Base-by-base conservation (phyloP, 1,140 invertebrate genomes). In the Atta colombica region DNA sequence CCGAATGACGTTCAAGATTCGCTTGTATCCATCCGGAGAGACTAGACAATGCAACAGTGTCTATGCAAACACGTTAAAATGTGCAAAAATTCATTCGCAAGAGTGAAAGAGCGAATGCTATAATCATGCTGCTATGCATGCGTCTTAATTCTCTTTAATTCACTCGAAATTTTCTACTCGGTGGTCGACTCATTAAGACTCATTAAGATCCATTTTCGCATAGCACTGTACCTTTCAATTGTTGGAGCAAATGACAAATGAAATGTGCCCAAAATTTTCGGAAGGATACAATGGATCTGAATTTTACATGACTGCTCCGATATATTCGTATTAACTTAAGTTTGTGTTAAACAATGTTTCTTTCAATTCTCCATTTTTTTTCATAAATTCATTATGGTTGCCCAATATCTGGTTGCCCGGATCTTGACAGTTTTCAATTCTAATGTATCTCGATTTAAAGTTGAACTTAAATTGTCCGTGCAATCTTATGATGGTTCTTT, bases 221-320 rank as follows among this genome's bases (percentile, higher is more conserved):
- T 18, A 2, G 49, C 21, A 45, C 14, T 16, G 35, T 0, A 25
- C 1, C 35, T 21, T 60, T 3, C 31, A 35, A 35, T 77, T 21
- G 58, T 25, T 63, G 58, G 25, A 25, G 1, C 16, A 3, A 78
- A 18, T 78, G 75, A 78, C 39, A 21, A 39, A 39, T 39, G 35
- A 78, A 78, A 78, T 16, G 39, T 49, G 39, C 4, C n/a, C 18
- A 10, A 8, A 69, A 25, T 80, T 53, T n/a, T n/a, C 14, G n/a
- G 49, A 18, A 25, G 31, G 45, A 80, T 53, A 35, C 51, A 60
- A 75, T 12, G 21, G 6, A n/a, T 65, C 25, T 63, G n/a, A 7
- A 66, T 3, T 31, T 3, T 14, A 51, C 35, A 21, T 1, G 77
- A 31, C 31, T 16, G 5, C 60, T 5, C 12, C 35, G 74, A 63